Conservation (phyloP, 2,113 vertebrate species). For the Menidia beryllina region DNA sequence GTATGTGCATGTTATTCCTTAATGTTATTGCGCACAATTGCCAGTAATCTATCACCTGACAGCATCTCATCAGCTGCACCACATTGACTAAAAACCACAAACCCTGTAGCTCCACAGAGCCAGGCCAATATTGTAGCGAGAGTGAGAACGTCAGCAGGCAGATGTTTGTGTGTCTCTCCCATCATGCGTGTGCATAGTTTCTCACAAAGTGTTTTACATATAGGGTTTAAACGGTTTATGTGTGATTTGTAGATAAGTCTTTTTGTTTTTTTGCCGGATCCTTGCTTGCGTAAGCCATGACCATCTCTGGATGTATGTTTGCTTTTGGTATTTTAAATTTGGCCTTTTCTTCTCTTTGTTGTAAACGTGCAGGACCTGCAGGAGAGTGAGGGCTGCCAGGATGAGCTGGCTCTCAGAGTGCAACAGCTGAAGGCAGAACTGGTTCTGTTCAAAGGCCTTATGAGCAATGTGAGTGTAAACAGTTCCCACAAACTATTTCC, state of each 20-base stretch:
- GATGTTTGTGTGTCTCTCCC: not conserved
- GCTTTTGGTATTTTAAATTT: not conserved
- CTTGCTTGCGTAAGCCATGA: not conserved
- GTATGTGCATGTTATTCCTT: not conserved
- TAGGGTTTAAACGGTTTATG: slow-evolving; percentile 6
- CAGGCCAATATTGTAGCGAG: not conserved
- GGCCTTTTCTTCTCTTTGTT: slow-evolving; percentile 8
- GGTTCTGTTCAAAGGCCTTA: slow-evolving; percentile 97
- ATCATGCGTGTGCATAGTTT: slow-evolving; percentile 8
- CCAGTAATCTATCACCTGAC: slow-evolving; percentile 44
- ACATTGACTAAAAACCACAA: slow-evolving; percentile 25
- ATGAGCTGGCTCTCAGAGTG: slow-evolving; percentile 93
- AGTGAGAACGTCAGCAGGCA: slow-evolving; percentile 18
- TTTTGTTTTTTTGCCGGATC: slow-evolving; percentile 12
- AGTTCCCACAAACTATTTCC: not conserved
- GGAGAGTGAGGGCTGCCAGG: slow-evolving; percentile 95
- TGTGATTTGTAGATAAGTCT: slow-evolving; percentile 12
- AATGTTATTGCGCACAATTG: not conserved
- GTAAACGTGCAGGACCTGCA: slow-evolving; percentile 87
- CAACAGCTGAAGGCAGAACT: slow-evolving; percentile 95
- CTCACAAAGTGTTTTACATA: slow-evolving; percentile 16
- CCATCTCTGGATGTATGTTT: not conserved
- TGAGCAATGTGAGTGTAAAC: slow-evolving; percentile 91
- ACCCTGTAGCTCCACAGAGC: not conserved
- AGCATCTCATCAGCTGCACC: not conserved